Conservation (phyloP, 1,140 invertebrate genomes). For the Drosophila santomea region DNA sequence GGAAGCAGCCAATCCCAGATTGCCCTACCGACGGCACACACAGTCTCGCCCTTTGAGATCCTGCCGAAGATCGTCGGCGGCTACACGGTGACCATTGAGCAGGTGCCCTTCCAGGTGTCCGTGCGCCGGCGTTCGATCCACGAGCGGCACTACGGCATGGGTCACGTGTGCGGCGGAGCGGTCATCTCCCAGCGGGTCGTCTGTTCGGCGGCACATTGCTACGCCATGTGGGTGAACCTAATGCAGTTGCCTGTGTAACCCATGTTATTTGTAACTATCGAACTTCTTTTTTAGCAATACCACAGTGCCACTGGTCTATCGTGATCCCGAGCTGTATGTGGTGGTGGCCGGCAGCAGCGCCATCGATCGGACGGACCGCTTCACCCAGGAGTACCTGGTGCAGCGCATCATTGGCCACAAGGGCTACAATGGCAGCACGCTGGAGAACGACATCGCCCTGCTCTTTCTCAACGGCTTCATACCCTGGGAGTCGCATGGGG, state of each 20-base stretch:
- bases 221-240: constrained; percentile 45
- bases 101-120: constrained; percentile 55
- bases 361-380: neutral
- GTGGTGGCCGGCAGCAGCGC: constrained; percentile 45
- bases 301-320: neutral
- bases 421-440: constrained; percentile 7
- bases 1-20: neutral
- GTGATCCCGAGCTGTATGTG: constrained; percentile 16
- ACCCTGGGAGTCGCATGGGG: constrained; percentile 1
- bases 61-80: constrained; percentile 59
- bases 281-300: constrained; percentile 13
- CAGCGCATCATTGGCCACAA: constrained; percentile 45
- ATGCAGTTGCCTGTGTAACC: too few species aligned
- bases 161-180: constrained; percentile 60
- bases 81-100: constrained; percentile 26
- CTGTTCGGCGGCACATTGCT: constrained; percentile 64
- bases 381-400: constrained; percentile 36
- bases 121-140: constrained; percentile 32
- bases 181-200: constrained; percentile 55
- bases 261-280: neutral
- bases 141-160: constrained; percentile 29
- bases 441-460: constrained; percentile 64
- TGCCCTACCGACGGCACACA: neutral
- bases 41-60: constrained; percentile 15
- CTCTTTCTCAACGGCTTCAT: constrained; percentile 51